Evolutionary conservation across 2,888 invertebrate species (phyloP).

Genomic region (Craniophora ligustri): DNA sequence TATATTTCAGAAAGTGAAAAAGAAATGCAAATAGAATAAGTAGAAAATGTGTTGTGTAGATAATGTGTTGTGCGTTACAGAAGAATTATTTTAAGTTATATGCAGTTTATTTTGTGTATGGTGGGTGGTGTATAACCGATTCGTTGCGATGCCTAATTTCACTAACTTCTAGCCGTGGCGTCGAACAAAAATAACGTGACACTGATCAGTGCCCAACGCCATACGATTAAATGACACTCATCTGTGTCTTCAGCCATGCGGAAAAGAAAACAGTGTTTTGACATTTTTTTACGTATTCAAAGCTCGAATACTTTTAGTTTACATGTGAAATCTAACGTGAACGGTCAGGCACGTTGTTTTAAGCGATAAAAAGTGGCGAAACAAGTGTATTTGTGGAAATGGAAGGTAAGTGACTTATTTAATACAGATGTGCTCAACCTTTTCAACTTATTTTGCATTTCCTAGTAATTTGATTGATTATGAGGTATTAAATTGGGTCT

Average conservation of each 20-base stretch:
- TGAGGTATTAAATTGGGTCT: conserved; percentile 35
- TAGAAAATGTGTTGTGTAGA: no score
- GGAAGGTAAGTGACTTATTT: conserved; percentile 39
- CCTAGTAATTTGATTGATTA: conserved; percentile 35
- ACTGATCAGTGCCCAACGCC: conserved; percentile 44
- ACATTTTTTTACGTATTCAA: conserved; percentile 36
- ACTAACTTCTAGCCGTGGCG: conserved; percentile 37
- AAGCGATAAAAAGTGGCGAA: conserved; percentile 43
- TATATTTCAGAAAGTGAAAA: no score
- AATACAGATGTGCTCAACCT: conserved; percentile 46
- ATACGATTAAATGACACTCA: conserved; percentile 44
- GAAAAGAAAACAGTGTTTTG: conserved; percentile 44
- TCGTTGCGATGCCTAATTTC: conserved; percentile 35
- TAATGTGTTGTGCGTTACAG: no score
- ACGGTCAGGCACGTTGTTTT: conserved; percentile 37
- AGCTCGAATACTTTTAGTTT: conserved; percentile 29
- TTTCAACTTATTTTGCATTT: conserved; percentile 37
- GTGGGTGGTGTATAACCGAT: no score
- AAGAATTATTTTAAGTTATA: no score
- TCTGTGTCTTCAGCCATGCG: conserved; percentile 44
- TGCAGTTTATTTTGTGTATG: no score
- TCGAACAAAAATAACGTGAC: conserved; percentile 42
- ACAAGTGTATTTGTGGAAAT: conserved; percentile 48
- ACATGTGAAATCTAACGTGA: conserved; percentile 47
- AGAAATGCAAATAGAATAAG: no score